These are phyloP conservation scores for Antheraea pernyi DNA, from an alignment of 1,140 invertebrate species.

Conservation along the genomic window DNA sequence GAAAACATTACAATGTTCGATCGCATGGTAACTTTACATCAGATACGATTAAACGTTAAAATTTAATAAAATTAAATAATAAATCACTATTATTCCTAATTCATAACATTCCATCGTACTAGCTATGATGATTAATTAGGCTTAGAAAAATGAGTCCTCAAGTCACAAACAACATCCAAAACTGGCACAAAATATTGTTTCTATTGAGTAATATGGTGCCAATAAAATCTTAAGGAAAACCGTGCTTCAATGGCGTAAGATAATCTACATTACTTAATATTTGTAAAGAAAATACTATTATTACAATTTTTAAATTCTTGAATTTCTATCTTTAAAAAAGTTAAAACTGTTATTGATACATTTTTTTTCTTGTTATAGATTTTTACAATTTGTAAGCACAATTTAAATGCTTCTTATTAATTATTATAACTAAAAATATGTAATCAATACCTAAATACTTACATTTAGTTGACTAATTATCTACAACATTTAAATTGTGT, in stretches of 20 bases:
- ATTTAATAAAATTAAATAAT: too few species aligned
- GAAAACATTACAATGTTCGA: too few species aligned
- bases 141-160: too few species aligned
- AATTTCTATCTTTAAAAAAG: not conserved
- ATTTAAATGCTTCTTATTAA: slow-evolving; percentile 5
- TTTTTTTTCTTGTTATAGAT: not conserved
- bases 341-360: not conserved
- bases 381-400: slow-evolving; percentile 2
- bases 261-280: not conserved
- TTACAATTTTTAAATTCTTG: not conserved
- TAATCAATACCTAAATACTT: not conserved
- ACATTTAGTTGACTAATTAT: not conserved
- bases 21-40: too few species aligned
- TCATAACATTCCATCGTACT: too few species aligned
- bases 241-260: slow-evolving; percentile 7
- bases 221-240: slow-evolving; percentile 13
- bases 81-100: too few species aligned
- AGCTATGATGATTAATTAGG: too few species aligned
- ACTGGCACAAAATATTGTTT: slow-evolving; percentile 17
- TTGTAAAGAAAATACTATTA: not conserved
- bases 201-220: slow-evolving; percentile 18
- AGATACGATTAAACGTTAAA: too few species aligned
- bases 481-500: not conserved
- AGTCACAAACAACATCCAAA: too few species aligned
- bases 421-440: not conserved